phyloP scores from a whole-genome alignment of 2,797 vertebrate genomes.

The Galago senegalensis region DNA sequence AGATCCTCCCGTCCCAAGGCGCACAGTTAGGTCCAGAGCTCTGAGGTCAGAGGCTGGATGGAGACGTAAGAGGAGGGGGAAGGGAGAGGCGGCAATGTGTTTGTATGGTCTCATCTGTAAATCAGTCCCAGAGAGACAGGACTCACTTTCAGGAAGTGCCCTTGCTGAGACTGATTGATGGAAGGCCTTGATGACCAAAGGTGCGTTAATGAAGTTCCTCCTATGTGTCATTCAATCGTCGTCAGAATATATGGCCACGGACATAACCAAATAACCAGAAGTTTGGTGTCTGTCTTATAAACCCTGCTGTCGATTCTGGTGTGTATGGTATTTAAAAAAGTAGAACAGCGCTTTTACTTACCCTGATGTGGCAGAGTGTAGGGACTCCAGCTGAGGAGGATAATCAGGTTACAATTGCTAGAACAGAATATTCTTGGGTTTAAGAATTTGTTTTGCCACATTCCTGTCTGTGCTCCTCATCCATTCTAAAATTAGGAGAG shows the following conservation, averaged over 20 bases:
- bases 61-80: background rate
- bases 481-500: background rate
- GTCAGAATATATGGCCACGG: background rate
- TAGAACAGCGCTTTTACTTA: background rate
- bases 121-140: constrained; percentile 38
- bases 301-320: background rate
- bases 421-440: background rate
- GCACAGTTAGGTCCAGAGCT: background rate
- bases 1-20: background rate
- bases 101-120: constrained; percentile 23
- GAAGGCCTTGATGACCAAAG: constrained; percentile 44
- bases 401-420: background rate
- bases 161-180: constrained; percentile 23
- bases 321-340: background rate
- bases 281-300: background rate
- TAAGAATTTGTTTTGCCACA: background rate
- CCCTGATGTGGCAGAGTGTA: background rate
- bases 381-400: background rate
- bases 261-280: background rate
- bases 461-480: background rate
- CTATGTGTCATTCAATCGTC: background rate
- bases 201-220: background rate
- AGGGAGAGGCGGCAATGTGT: background rate
- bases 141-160: constrained; percentile 4
- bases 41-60: background rate